Conservation (phyloP, 2,888 invertebrate species). For the Colostygia pectinataria region DNA sequence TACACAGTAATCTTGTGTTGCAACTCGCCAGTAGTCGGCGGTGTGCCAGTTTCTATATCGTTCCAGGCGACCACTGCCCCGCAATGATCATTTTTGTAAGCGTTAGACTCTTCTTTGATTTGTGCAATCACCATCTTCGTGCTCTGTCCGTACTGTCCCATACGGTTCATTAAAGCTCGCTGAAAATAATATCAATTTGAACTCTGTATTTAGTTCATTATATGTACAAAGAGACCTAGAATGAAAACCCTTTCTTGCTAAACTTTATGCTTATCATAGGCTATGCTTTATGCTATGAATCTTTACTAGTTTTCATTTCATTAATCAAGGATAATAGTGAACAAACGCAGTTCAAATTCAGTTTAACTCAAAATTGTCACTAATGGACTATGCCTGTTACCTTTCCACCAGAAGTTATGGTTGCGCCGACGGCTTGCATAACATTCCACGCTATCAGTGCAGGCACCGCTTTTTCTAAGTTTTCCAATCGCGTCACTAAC, state of each 20-base stretch:
- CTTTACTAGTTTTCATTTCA: too few species aligned
- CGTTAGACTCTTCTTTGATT: slow-evolving; percentile 48
- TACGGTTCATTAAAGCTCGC: slow-evolving; percentile 58
- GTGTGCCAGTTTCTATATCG: slow-evolving; percentile 28
- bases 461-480: slow-evolving; percentile 84
- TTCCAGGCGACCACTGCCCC: slow-evolving; percentile 46
- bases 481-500: slow-evolving; percentile 77
- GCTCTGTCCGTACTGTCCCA: slow-evolving; percentile 54
- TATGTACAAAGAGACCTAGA: too few species aligned
- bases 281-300: too few species aligned
- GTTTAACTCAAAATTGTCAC: too few species aligned
- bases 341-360: too few species aligned
- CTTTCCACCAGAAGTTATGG: slow-evolving; percentile 52
- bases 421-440: slow-evolving; percentile 63
- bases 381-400: too few species aligned
- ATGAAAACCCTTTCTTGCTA: background rate
- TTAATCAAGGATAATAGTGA: too few species aligned
- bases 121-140: slow-evolving; percentile 49
- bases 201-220: background rate
- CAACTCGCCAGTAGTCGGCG: slow-evolving; percentile 39
- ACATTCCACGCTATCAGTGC: slow-evolving; percentile 85
- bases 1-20: slow-evolving; percentile 56
- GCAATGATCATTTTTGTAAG: slow-evolving; percentile 30
- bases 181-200: slow-evolving; percentile 35
- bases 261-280: too few species aligned